These are phyloP conservation scores for Etheostoma spectabile DNA, from an alignment of 2,113 vertebrate species.

Conservation along the genomic window DNA sequence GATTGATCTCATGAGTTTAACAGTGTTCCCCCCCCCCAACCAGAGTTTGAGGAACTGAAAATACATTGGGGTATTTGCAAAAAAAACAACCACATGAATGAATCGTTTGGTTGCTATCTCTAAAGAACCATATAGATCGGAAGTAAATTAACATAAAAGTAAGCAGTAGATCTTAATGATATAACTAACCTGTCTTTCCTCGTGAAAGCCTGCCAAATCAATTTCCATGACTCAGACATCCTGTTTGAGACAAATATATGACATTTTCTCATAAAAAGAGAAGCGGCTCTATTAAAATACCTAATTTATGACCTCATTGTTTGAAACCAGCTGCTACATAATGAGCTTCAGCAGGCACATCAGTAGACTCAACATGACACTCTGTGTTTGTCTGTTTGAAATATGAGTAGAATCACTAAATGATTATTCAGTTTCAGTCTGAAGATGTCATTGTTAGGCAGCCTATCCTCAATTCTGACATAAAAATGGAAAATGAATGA, in stretches of 20 bases:
- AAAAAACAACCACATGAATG: not conserved
- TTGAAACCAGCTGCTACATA: constrained; percentile 9
- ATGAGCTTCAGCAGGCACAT: not conserved
- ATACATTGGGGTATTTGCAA: not conserved
- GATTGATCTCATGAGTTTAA: constrained; percentile 48
- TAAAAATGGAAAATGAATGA: no score
- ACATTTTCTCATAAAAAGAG: not conserved
- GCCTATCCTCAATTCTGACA: no score
- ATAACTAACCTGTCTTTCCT: not conserved
- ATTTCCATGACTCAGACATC: not conserved
- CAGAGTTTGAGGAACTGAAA: constrained; percentile 44
- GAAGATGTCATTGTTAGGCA: not conserved
- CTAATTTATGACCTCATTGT: constrained; percentile 11
- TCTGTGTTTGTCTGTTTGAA: no score
- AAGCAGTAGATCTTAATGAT: not conserved
- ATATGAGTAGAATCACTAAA: no score
- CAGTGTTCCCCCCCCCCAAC: not conserved
- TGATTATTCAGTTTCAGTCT: no score
- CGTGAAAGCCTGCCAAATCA: not conserved
- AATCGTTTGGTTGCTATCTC: not conserved
- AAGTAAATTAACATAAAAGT: not conserved
- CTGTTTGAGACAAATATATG: not conserved
- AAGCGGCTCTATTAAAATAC: not conserved
- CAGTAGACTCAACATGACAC: not conserved
- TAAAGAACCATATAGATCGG: not conserved